Evolutionary conservation across 2,888 invertebrate genomes (phyloP).

Genomic region (Hypercompe scribonia): DNA sequence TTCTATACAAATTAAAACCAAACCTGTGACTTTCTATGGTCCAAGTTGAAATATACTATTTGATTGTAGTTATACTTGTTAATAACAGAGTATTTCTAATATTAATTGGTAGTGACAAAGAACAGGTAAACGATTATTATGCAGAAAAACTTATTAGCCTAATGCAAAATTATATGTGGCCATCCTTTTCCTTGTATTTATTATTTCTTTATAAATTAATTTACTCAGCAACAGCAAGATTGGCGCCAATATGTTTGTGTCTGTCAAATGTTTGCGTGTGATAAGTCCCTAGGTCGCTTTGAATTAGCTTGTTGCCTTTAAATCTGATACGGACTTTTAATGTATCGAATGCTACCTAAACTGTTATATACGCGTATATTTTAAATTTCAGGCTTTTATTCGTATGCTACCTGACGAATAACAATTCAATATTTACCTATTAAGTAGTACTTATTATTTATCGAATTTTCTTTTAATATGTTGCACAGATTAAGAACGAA

Average conservation of each 20-base stretch:
- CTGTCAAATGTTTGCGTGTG: slow-evolving; percentile 6
- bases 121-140: background rate
- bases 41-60: background rate
- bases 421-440: background rate
- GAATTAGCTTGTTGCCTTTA: slow-evolving; percentile 14
- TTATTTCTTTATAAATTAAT: slow-evolving; percentile 1
- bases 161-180: background rate
- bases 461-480: background rate
- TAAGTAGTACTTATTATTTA: background rate
- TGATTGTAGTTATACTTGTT: background rate
- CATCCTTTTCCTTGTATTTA: background rate
- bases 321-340: slow-evolving; percentile 4
- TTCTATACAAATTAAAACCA: background rate
- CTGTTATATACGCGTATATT: background rate
- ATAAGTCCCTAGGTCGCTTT: slow-evolving; percentile 7
- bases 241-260: background rate
- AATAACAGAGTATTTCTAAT: background rate
- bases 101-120: background rate
- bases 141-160: background rate
- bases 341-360: background rate
- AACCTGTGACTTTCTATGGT: background rate
- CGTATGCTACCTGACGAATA: background rate
- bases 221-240: background rate
- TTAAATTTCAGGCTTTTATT: background rate
- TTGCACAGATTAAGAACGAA: background rate